A percentile compares a stretch with the other conserved stretches of the same genome.
Conservation (phyloP, 2,113 vertebrate species). For the Brachirus orientalis region DNA sequence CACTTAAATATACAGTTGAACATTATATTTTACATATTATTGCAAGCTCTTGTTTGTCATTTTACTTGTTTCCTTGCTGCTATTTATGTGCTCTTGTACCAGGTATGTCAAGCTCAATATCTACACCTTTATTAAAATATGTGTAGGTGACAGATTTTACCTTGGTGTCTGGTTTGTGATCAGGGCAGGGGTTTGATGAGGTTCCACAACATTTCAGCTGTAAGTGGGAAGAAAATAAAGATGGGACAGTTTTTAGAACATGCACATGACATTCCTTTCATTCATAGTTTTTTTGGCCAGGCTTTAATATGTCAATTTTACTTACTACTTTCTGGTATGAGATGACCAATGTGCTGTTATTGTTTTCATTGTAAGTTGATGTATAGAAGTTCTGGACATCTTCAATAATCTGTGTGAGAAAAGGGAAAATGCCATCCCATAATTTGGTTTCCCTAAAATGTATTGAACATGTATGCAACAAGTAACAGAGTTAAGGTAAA, state of each 20-base stretch:
- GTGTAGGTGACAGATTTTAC: slow-evolving; percentile 54
- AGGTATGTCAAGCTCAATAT: too few relatives aligned
- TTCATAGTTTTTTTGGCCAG: background rate
- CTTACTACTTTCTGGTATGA: slow-evolving; percentile 74
- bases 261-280: background rate
- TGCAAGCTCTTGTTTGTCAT: too few relatives aligned
- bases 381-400: slow-evolving; percentile 89
- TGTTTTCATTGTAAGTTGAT: slow-evolving; percentile 81
- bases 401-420: slow-evolving; percentile 84
- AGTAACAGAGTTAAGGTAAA: too few relatives aligned
- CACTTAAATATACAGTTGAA: too few relatives aligned
- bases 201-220: slow-evolving; percentile 78
- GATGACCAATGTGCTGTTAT: slow-evolving; percentile 69
- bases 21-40: too few relatives aligned
- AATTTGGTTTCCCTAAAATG: too few relatives aligned
- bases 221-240: slow-evolving; percentile 5
- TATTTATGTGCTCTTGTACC: too few relatives aligned
- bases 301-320: background rate
- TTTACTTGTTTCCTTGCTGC: too few relatives aligned
- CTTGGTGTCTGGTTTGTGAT: slow-evolving; percentile 22
- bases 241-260: background rate
- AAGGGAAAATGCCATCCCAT: background rate
- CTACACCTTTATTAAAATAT: too few relatives aligned
- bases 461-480: too few relatives aligned
- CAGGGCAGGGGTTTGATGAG: slow-evolving; percentile 38